These are phyloP conservation scores for Orchestes rusci DNA, from an alignment of 2,888 invertebrate genomes.

Conservation along the genomic window DNA sequence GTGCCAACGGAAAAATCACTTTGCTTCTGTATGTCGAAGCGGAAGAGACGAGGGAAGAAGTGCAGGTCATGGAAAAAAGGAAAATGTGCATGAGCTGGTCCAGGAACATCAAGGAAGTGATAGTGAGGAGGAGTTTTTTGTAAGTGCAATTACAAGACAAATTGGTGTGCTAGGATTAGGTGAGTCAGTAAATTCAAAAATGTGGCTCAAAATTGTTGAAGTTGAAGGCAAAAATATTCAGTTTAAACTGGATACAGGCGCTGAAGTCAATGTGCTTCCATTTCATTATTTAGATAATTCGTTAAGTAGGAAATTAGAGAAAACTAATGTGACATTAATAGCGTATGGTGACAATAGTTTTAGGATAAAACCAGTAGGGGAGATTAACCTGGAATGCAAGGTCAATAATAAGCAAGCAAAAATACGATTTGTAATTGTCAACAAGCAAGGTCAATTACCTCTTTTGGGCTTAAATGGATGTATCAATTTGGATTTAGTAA, in stretches of 20 bases:
- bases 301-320: not conserved
- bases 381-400: conserved; percentile 11
- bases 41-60: not conserved
- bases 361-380: conserved; percentile 17
- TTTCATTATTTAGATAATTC: conserved; percentile 2
- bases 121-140: conserved; percentile 7
- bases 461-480: conserved; percentile 15
- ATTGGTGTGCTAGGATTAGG: conserved; percentile 5
- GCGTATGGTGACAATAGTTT: conserved; percentile 17
- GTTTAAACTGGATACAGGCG: conserved; percentile 16
- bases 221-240: not conserved
- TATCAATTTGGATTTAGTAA: conserved; percentile 12
- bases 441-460: conserved; percentile 12
- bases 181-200: conserved; percentile 6
- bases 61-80: too few relatives aligned
- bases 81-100: conserved; percentile 9
- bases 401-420: not conserved
- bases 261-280: conserved; percentile 16
- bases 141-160: conserved; percentile 5
- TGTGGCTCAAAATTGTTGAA: conserved; percentile 6
- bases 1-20: conserved; percentile 5
- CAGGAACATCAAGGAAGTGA: conserved; percentile 6
- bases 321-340: conserved; percentile 13
- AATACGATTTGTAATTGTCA: conserved; percentile 18
- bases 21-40: conserved; percentile 10